Evolutionary conservation across 2,113 vertebrate genomes (phyloP).

Genomic region (Sialia sialis): DNA sequence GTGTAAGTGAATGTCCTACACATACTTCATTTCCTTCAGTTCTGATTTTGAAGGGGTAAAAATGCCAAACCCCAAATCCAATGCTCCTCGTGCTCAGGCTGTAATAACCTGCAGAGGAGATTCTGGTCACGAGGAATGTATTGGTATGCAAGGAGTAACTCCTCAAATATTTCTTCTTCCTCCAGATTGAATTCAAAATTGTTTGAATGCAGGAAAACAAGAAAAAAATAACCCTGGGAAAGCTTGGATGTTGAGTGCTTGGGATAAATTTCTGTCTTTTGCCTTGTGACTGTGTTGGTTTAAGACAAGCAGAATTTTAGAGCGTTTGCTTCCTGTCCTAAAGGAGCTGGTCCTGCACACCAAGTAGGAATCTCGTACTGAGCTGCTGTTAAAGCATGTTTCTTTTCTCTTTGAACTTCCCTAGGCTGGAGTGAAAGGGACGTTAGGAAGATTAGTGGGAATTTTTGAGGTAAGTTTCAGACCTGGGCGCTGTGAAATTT

Average conservation of each 20-base stretch:
- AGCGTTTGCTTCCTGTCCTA: neutral
- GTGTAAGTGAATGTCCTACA: neutral
- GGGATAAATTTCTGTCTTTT: neutral
- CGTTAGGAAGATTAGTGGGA: slow-evolving; percentile 93
- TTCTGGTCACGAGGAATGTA: neutral
- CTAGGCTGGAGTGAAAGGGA: slow-evolving; percentile 98
- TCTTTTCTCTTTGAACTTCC: slow-evolving; percentile 19
- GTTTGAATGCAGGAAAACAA: neutral
- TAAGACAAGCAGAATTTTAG: neutral
- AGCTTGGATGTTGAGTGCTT: neutral
- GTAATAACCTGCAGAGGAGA: neutral
- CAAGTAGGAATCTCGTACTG: neutral
- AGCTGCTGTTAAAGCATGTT: neutral
- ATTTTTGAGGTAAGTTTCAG: slow-evolving; percentile 91
- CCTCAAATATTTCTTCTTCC: neutral
- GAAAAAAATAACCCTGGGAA: neutral
- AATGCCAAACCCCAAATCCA: neutral
- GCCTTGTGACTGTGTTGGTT: neutral
- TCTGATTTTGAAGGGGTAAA: neutral
- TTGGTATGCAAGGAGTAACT: neutral
- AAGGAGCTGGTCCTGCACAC: neutral
- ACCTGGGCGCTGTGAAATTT: neutral
- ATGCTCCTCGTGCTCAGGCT: neutral
- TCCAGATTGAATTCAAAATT: neutral
- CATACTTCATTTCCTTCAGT: neutral